A percentile compares a stretch with the other conserved stretches of the same genome.
These are phyloP conservation scores for Xerus inauris DNA, from an alignment of 2,113 vertebrate genomes.

Conservation along the genomic window DNA sequence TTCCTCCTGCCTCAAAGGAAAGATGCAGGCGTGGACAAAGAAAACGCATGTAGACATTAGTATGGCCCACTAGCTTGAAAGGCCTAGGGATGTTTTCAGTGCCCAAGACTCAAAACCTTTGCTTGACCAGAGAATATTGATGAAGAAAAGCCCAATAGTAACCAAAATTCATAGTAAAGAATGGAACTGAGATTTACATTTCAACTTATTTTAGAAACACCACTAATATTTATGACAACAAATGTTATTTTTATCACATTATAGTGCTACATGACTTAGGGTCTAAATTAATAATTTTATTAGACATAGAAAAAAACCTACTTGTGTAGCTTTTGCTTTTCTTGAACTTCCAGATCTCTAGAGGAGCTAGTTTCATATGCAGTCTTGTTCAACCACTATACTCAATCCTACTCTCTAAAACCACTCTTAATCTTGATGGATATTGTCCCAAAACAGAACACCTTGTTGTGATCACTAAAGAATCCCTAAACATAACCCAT, in stretches of 20 bases:
- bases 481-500: background rate
- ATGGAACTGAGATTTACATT: background rate
- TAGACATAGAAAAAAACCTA: background rate
- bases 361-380: background rate
- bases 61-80: background rate
- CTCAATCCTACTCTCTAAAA: background rate
- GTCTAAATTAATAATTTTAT: background rate
- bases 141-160: background rate
- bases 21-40: background rate
- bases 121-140: background rate
- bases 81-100: background rate
- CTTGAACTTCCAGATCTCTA: background rate
- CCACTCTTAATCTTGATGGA: background rate
- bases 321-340: background rate
- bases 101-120: background rate
- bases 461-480: background rate
- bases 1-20: background rate
- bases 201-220: background rate
- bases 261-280: background rate
- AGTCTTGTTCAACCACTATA: background rate
- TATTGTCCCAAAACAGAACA: background rate
- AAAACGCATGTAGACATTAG: background rate
- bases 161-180: background rate
- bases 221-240: background rate
- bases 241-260: background rate